phyloP scores from a whole-genome alignment of 1,140 invertebrate genomes.

The Scaptomyza montana region DNA sequence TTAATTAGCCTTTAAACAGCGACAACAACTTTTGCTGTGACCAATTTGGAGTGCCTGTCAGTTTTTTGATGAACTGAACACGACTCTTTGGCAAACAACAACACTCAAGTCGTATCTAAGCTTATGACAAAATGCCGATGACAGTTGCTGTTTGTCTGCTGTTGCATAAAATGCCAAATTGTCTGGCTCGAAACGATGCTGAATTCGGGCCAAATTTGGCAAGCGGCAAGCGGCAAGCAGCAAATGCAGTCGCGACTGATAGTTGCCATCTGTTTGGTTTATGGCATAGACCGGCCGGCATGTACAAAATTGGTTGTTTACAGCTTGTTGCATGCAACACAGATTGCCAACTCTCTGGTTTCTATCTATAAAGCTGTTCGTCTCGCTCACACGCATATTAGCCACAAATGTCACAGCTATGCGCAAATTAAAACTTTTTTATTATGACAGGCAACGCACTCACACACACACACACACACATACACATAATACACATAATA shows the following conservation, averaged over 20 bases:
- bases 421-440: slow-evolving; percentile 66
- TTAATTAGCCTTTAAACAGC: slow-evolving; percentile 69
- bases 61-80: slow-evolving; percentile 57
- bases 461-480: slow-evolving; percentile 12
- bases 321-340: slow-evolving; percentile 67
- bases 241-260: slow-evolving; percentile 48
- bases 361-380: slow-evolving; percentile 20
- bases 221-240: slow-evolving; percentile 48
- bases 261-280: slow-evolving; percentile 48
- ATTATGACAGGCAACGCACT: slow-evolving; percentile 59
- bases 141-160: slow-evolving; percentile 4
- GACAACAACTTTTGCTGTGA: slow-evolving; percentile 21
- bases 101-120: slow-evolving; percentile 50
- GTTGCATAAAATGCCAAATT: slow-evolving; percentile 78
- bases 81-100: slow-evolving; percentile 27
- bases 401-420: slow-evolving; percentile 49
- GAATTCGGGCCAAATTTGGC: slow-evolving; percentile 68
- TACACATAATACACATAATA: not conserved
- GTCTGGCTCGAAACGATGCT: slow-evolving; percentile 53
- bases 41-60: slow-evolving; percentile 63
- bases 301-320: slow-evolving; percentile 51
- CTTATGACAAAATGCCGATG: slow-evolving; percentile 60
- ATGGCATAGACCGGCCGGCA: slow-evolving; percentile 62
- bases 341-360: slow-evolving; percentile 17
- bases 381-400: slow-evolving; percentile 21